Evolutionary conservation across 2,113 vertebrate genomes (phyloP), one percentile per base, ranked within the genome.

Genomic region (Phyllostomus hastatus): DNA sequence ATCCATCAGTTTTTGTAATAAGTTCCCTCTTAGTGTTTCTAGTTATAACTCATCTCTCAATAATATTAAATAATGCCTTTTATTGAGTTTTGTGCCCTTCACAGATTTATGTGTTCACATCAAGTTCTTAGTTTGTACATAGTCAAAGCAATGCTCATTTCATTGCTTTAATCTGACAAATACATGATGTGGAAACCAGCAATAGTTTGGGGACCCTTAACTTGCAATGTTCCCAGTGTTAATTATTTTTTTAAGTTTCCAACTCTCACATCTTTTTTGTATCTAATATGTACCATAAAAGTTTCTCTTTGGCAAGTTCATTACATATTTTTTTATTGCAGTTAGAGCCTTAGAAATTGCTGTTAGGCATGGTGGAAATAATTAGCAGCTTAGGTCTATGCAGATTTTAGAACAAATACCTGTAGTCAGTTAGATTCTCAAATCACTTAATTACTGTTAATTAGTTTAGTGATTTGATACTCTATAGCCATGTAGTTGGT

Each of bases 401-500:
- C 31, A 93, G 81, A 90, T 64, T 82, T 95, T 96, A 95, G 67
- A 91, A 85, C 46, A 95, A 95, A 92, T 89, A 92, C 92, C 12
- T 87, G 26, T 33, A 90, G 78, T 95, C 17, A 61, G 43, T 93
- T 90, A 78, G 16, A 81, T 95, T 96, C 54, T 82, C 26, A 81
- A 92, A 91, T 81, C 88, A 82, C 33, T 95, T 94, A 79, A 93
- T 95, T 87, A 57, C 22, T 70, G 11, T 69, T 50, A 92, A 59
- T 75, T 35, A 46, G 33, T 41, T 7, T 85, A 70, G 66, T 43
- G 75, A 46, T 80, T 31, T 31, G 20, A 35, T 76, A 66, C 26
- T 38, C 24, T 50, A 9, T 4, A 67, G 66, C 28, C 48, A 1
- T 50, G 46, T 43, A 70, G n/a, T 79, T 75, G 73, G 31, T 41